Base-by-base conservation (phyloP, 1,140 invertebrate genomes). In the Pogonomyrmex californicus region DNA sequence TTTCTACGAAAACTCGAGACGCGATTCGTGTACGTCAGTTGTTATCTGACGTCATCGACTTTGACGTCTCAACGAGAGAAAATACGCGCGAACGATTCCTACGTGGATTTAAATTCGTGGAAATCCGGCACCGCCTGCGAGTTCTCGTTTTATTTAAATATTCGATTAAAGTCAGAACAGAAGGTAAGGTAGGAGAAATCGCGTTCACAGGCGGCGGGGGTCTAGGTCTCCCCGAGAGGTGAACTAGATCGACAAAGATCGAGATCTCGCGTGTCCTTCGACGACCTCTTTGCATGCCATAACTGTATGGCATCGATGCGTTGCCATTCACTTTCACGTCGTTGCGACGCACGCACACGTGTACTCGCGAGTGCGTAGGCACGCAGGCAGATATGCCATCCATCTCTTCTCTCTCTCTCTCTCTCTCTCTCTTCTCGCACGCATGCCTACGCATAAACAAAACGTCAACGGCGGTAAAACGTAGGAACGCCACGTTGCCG, bases 261-360 rank as follows among this genome's bases (percentile, higher is more conserved):
- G 79, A 75, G 54, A 36, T 73, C 51, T 12, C 30, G n/a, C 44
- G 60, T 86, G 81, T 81, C 70, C 81, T 90, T 90, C 79, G 62
- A 17, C 63, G 75, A 60, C 63, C 62, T 87, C 77, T 87, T 60
- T 75, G 86, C 44, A 33, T 36, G 65, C 17, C 54, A 7, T 10
- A 33, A 12, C 33, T 60, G 63, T 51, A 70, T 41, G 79, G 79
- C 68, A 49, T 75, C 68, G 41, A 66, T 56, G n/a, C 70, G 38
- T 9, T 33, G 33, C 81, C 88, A 70, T 87, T 90, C 85, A 79
- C 89, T 89, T 90, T 90, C 73, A 51, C 66, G 58, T 56, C 56
- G 54, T 83, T 71, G 60, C 60, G 49, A 7, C n/a, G 58, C 38
- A 51, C 60, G 33, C 23, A 44, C 62, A 23, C n/a, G 44, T 33